Percentiles rank a stretch among this genome's conserved stretches.
Conservation (phyloP, 2,797 vertebrate genomes). For the Aplochiton taeniatus region DNA sequence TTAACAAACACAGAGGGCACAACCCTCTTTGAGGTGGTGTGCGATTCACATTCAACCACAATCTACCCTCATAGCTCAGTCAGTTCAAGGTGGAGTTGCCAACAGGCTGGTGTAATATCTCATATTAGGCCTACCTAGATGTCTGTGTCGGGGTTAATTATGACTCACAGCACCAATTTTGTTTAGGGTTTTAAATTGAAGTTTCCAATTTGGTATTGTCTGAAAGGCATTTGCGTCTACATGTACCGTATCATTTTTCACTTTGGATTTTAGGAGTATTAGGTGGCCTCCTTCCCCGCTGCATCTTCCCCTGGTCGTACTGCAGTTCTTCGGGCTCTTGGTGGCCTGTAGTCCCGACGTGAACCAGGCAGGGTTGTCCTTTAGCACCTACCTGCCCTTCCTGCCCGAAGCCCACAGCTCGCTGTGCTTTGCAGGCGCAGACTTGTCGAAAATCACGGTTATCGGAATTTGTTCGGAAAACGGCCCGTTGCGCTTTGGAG, state of each 20-base stretch:
- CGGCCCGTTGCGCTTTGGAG: conserved; percentile 63
- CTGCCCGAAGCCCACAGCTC: conserved; percentile 6
- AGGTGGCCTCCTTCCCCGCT: background rate
- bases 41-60: too few relatives aligned
- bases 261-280: background rate
- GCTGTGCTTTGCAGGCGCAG: conserved; percentile 11
- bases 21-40: too few relatives aligned
- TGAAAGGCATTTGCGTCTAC: background rate
- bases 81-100: too few relatives aligned
- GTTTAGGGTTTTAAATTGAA: conserved; percentile 54
- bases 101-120: conserved; percentile 33
- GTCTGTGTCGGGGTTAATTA: conserved; percentile 50
- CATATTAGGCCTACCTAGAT: conserved; percentile 59
- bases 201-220: conserved; percentile 28
- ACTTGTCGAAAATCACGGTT: conserved; percentile 48
- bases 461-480: conserved; percentile 75
- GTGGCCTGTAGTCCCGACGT: background rate
- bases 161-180: conserved; percentile 68
- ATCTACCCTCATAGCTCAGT: too few relatives aligned
- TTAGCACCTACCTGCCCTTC: conserved; percentile 8
- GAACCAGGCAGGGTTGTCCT: conserved; percentile 3
- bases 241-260: too few relatives aligned
- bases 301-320: background rate
- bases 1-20: too few relatives aligned
- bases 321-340: background rate